These are phyloP conservation scores for Gila robusta DNA, from an alignment of 2,797 vertebrate species.

Conservation along the genomic window DNA sequence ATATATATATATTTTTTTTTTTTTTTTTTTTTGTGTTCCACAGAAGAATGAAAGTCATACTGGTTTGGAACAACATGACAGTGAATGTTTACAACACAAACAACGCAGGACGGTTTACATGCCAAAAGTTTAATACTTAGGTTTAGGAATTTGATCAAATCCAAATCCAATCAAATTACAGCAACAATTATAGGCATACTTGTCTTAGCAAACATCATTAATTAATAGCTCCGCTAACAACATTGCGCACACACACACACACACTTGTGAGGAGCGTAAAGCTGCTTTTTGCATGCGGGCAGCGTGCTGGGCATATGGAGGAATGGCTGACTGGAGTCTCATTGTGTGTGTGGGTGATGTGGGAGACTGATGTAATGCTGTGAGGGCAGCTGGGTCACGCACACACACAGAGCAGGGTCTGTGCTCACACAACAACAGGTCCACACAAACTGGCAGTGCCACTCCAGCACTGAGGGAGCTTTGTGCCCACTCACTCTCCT, in stretches of 20 bases:
- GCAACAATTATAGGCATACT: background rate
- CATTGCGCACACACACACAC: constrained; percentile 17
- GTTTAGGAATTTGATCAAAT: background rate
- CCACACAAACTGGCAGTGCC: constrained; percentile 71
- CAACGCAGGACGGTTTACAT: background rate
- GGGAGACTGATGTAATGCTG: constrained; percentile 66
- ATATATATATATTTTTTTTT: no score
- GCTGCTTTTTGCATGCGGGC: constrained; percentile 50
- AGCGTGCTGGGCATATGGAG: constrained; percentile 66
- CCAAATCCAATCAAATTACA: background rate
- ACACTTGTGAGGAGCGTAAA: constrained; percentile 49
- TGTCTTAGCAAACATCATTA: background rate
- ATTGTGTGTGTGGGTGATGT: constrained; percentile 62
- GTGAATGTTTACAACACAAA: background rate
- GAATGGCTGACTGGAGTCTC: constrained; percentile 60
- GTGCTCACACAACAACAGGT: constrained; percentile 74
- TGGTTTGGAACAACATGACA: background rate
- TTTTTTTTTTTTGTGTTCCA: background rate
- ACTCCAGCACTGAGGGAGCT: constrained; percentile 56
- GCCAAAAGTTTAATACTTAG: background rate
- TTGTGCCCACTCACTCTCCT: constrained; percentile 56
- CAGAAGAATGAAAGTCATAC: background rate
- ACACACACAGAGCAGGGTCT: constrained; percentile 74
- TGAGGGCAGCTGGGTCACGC: constrained; percentile 63
- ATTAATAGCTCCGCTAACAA: constrained; percentile 10